A percentile compares a stretch with the other conserved stretches of the same genome.
These are phyloP conservation scores for Buathra laborator DNA, from an alignment of 2,888 invertebrate genomes.

Conservation along the genomic window DNA sequence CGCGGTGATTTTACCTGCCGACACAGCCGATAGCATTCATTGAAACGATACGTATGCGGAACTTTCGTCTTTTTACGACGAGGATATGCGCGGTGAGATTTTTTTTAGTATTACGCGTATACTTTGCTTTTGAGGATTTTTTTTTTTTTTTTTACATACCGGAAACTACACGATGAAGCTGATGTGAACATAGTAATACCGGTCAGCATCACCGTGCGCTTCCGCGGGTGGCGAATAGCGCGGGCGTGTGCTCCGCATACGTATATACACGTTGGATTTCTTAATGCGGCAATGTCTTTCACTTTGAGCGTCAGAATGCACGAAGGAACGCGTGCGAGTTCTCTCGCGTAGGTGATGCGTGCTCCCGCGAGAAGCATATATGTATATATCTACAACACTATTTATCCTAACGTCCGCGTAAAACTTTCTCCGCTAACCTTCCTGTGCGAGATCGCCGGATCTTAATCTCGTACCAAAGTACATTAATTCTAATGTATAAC, in stretches of 20 bases:
- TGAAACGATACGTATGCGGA: conserved; percentile 35
- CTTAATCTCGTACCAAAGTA: background rate
- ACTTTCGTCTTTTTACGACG: conserved; percentile 41
- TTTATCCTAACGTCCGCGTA: conserved; percentile 55
- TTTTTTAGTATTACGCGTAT: background rate
- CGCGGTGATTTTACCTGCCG: conserved; percentile 1
- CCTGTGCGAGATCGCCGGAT: conserved; percentile 59
- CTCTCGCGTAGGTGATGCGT: conserved; percentile 78
- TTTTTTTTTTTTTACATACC: background rate
- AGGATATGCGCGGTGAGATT: conserved; percentile 4
- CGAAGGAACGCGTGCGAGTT: conserved; percentile 73
- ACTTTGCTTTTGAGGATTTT: background rate
- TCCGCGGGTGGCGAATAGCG: background rate
- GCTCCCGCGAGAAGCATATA: background rate
- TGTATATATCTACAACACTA: background rate
- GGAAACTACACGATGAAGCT: background rate
- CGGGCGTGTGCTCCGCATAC: conserved; percentile 20
- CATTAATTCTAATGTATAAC: background rate
- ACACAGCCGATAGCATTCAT: conserved; percentile 44
- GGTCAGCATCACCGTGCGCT: too few species aligned
- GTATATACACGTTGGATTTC: conserved; percentile 59
- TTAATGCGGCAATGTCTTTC: conserved; percentile 78
- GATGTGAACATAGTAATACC: too few species aligned
- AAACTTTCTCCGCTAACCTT: conserved; percentile 82
- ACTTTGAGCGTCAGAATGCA: conserved; percentile 82